Conservation (phyloP, 2,888 invertebrate genomes). For the Calameuta pallipes region DNA sequence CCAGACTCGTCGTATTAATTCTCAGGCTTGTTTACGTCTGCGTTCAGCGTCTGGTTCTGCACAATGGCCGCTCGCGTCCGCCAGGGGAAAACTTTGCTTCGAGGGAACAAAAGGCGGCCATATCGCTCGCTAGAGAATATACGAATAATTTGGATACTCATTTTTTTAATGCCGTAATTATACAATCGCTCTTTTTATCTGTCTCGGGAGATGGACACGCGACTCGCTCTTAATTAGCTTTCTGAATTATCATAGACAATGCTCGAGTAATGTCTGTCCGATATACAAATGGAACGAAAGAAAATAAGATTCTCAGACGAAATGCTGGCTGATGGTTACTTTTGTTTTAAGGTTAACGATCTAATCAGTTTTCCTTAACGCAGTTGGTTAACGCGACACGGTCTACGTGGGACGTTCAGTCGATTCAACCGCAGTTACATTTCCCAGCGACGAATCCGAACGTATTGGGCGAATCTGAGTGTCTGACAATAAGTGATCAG, state of each 20-base stretch:
- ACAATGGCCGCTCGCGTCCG: not conserved
- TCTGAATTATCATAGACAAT: no score
- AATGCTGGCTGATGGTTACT: not conserved
- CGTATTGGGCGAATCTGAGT: conserved; percentile 35
- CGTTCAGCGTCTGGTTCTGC: not conserved
- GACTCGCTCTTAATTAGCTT: no score
- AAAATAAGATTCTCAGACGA: not conserved
- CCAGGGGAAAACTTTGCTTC: not conserved
- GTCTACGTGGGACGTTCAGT: not conserved
- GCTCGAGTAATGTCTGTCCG: no score
- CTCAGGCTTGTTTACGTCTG: no score
- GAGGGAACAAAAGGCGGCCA: not conserved
- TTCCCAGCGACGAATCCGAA: conserved; percentile 40
- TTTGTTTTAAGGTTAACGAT: not conserved
- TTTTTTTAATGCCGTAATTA: no score
- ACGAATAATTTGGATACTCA: no score
- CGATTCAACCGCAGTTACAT: not conserved
- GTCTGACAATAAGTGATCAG: conserved; percentile 49
- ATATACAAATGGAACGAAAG: not conserved
- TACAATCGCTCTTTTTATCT: no score
- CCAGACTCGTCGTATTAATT: no score
- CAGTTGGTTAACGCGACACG: not conserved
- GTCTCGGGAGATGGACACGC: no score
- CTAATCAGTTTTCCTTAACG: not conserved
- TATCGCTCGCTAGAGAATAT: not conserved